Conservation (phyloP, 2,113 vertebrate species). For the Passer montanus region DNA sequence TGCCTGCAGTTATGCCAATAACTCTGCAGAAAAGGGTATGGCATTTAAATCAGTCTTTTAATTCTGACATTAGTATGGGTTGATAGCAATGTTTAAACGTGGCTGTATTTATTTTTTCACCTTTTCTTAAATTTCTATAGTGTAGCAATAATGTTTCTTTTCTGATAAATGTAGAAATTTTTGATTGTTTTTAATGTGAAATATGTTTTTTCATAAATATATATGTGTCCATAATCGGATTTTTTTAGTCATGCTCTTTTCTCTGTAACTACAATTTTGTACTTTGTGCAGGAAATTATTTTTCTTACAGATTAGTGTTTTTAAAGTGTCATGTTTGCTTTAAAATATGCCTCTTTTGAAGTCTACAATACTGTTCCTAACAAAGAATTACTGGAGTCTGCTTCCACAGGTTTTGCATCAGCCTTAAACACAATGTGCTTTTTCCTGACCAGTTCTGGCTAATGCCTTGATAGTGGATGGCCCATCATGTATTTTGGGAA, state of each 20-base stretch:
- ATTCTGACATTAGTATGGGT: background rate
- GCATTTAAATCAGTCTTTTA: constrained; percentile 21
- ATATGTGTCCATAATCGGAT: background rate
- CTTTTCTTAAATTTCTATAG: background rate
- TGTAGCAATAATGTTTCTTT: background rate
- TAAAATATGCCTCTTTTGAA: background rate
- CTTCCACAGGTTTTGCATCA: background rate
- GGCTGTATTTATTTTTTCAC: background rate
- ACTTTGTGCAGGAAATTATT: background rate
- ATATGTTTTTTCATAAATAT: background rate
- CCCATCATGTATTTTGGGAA: background rate
- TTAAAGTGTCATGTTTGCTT: background rate
- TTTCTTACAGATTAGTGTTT: background rate
- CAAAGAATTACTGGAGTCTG: background rate
- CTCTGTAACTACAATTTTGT: background rate
- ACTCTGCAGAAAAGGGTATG: constrained; percentile 90
- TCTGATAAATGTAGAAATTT: background rate
- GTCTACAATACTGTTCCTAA: background rate
- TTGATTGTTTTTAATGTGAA: background rate
- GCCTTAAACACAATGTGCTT: background rate
- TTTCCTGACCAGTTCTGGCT: background rate
- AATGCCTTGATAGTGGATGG: background rate
- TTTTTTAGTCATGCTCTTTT: background rate
- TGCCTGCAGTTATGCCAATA: constrained; percentile 88
- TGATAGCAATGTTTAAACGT: background rate